phyloP scores from a whole-genome alignment of 2,888 invertebrate genomes.

The Dione juno region DNA sequence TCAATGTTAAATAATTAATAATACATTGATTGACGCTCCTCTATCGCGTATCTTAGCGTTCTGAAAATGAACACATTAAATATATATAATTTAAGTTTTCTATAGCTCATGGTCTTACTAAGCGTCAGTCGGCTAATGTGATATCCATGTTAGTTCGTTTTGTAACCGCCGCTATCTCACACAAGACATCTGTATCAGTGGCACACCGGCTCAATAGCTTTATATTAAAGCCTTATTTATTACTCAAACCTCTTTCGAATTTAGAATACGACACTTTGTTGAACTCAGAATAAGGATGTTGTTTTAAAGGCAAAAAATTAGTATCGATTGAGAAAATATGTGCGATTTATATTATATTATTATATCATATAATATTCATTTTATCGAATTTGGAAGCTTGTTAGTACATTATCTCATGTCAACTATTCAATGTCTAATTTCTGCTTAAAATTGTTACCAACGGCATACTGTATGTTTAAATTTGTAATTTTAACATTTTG shows the following conservation, averaged over 20 bases:
- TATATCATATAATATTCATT: neutral
- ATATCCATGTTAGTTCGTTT: conserved; percentile 77
- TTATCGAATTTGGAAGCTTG: neutral
- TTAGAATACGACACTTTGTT: conserved; percentile 62
- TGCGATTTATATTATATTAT: conserved; percentile 22
- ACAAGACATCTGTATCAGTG: conserved; percentile 80
- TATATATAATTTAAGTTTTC: conserved; percentile 46
- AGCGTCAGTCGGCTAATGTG: conserved; percentile 74
- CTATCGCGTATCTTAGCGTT: neutral
- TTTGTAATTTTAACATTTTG: too few relatives aligned
- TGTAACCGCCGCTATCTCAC: conserved; percentile 75
- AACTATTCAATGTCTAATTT: neutral
- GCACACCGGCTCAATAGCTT: conserved; percentile 73
- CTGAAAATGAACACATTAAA: conserved; percentile 34
- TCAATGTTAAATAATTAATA: conserved; percentile 19
- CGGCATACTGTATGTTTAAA: neutral
- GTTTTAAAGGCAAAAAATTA: conserved; percentile 46
- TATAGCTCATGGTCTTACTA: conserved; percentile 53
- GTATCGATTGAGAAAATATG: conserved; percentile 33
- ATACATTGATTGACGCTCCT: conserved; percentile 30
- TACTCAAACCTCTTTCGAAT: conserved; percentile 66
- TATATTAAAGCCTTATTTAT: conserved; percentile 79
- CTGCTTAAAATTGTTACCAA: neutral
- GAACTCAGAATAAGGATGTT: conserved; percentile 50
- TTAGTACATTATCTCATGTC: neutral